Percentiles rank a stretch among this genome's conserved stretches.
phyloP scores from a whole-genome alignment of 2,888 invertebrate species.

The Sarcophaga variegata region DNA sequence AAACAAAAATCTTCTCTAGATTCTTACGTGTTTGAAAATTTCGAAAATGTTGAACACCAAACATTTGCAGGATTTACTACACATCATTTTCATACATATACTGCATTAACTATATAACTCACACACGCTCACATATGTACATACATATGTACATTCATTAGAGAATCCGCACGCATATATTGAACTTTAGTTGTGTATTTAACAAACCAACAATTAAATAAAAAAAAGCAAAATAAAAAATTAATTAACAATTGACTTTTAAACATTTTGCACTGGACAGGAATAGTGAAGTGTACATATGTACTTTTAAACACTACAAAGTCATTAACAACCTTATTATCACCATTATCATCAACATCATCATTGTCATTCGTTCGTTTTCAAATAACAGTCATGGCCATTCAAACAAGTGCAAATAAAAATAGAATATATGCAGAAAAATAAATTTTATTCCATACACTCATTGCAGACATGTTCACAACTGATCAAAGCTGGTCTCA shows the following conservation, averaged over 20 bases:
- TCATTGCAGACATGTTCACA: slow-evolving; percentile 90
- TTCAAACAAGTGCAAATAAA: slow-evolving; percentile 15
- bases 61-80: slow-evolving; percentile 21
- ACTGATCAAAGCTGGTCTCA: slow-evolving; percentile 94
- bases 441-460: slow-evolving; percentile 10
- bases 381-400: slow-evolving; percentile 18
- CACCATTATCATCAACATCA: slow-evolving; percentile 10
- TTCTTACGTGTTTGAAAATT: slow-evolving; percentile 3
- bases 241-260: slow-evolving; percentile 42
- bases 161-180: not conserved
- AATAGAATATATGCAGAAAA: slow-evolving; percentile 1
- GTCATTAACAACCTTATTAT: slow-evolving; percentile 55
- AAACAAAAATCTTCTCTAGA: slow-evolving; percentile 28
- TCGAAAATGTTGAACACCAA: slow-evolving; percentile 11
- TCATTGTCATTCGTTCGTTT: not conserved
- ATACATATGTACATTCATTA: not conserved
- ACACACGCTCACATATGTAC: not conserved
- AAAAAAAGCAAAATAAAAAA: not conserved
- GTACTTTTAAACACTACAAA: slow-evolving; percentile 47
- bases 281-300: slow-evolving; percentile 12
- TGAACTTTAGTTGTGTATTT: not conserved
- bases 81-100: not conserved
- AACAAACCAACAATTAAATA: not conserved
- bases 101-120: not conserved
- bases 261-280: slow-evolving; percentile 12